phyloP scores from a whole-genome alignment of 2,113 vertebrate genomes.

The Ammospiza nelsoni region DNA sequence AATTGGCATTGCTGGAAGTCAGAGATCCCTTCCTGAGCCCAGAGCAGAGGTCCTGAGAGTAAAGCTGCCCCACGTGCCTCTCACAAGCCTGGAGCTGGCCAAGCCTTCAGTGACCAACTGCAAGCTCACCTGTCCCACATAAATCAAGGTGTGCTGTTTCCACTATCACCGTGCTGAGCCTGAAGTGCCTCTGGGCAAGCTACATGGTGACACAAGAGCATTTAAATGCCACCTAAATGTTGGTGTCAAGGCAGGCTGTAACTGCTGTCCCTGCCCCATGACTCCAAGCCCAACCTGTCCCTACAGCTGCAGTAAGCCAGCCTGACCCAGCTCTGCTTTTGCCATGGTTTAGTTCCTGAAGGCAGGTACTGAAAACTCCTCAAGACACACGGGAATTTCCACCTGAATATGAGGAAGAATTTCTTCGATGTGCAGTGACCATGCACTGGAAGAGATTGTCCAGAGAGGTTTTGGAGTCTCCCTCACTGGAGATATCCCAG shows the following conservation, averaged over 20 bases:
- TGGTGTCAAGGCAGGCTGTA: neutral
- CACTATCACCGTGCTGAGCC: neutral
- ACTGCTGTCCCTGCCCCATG: fast-evolving
- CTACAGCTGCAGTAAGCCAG: neutral
- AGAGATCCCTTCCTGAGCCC: neutral
- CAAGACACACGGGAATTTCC: neutral
- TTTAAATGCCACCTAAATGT: neutral
- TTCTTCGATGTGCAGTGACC: neutral
- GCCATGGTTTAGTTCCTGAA: neutral
- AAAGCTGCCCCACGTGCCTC: neutral
- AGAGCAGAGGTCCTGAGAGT: neutral
- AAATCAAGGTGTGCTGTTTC: neutral
- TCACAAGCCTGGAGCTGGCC: neutral
- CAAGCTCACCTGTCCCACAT: neutral
- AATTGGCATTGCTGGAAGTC: neutral
- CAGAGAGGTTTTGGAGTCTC: neutral
- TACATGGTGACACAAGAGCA: neutral
- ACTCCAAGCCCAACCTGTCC: neutral
- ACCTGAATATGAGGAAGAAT: neutral
- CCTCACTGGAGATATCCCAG: neutral
- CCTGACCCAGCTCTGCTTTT: neutral
- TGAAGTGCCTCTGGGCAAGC: neutral
- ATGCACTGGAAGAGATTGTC: neutral
- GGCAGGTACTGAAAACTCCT: neutral
- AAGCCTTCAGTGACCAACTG: neutral